Evolutionary conservation across 2,888 invertebrate species (phyloP), one percentile per base, ranked within the genome.

Genomic region (Brenthis daphne): DNA sequence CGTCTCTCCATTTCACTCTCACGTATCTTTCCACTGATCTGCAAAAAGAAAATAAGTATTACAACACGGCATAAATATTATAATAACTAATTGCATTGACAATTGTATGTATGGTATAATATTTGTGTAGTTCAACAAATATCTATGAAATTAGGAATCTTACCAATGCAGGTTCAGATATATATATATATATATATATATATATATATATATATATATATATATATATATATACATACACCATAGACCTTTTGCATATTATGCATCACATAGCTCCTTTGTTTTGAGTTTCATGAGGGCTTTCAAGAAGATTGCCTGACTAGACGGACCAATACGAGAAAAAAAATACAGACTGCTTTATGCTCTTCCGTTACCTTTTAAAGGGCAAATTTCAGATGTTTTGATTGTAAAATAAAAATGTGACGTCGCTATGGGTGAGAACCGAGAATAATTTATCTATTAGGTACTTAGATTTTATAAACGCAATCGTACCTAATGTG

Each of bases 1-100:
- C 94, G 81, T 98, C 96, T 82, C 96, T 95, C 99, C 99, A 99
- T 79, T 97, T 94, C 65, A 96, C 95, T 86, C 96, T 96, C 79
- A 96, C 96, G 86, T 98, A 98, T 66, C 97, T 94, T 79, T 96
- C 96, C 73, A 94, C 94, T 80, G 97, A 96, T 79, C 98, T 98
- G 93, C 4, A 65, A 65, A 74, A 75, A 64, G n/a, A 6, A 54
- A 50, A 64, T 48, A 24, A 20, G 53, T 55, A 6, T 54, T 13
- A 66, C 11, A 47, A 16, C 3, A 48, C 13, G 24, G 16, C 53
- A 24, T 53, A 20, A 1, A 50, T 29, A 50, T 20, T 12, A 8
- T 13, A 53, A 33, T n/a, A 53, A 63, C 1, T 43, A 51, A 53
- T 63, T 16, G 4, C 1, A 16, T 53, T 20, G 1, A 29, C 0